Base-by-base conservation (phyloP, 2,888 invertebrate genomes). In the Dromius quadrimaculatus region DNA sequence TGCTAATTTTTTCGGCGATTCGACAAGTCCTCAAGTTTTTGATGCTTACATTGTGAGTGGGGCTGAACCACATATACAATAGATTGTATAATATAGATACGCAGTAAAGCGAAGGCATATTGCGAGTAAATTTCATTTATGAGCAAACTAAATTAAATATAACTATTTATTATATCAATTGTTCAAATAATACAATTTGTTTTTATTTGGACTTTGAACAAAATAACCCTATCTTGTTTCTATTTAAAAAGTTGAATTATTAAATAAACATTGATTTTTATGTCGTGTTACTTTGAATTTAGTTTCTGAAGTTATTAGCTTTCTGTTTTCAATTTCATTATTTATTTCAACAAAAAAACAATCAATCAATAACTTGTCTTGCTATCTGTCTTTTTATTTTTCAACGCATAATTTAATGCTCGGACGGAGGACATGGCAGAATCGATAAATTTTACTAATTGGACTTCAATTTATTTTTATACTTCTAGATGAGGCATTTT, bases 281-380 rank as follows among this genome's bases (percentile, higher is more conserved):
- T 50, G 22, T 23, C 11, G 23, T 50, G 2, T 11, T 28, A 17
- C 15, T 43, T 43, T 15, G 15, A 43, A 19, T 43, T n/a, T n/a
- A 54, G 28, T 54, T 32, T 28, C 50, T 15, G 28, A 54, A 54
- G 15, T 54, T 54, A 54, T 54, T 54, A 54, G 11, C 28, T 54
- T 54, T 54, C 28, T 54, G 19, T 54, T 28, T 17, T 9, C 9
- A 28, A 23, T 8, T 54, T 54, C 50, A 54, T 54, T 54, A 54
- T 28, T 54, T 54, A 54, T 54, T 54, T 28, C 8, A 15, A 54
- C 50, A 28, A 54, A 54, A 54, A 54, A 54, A 54, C 15, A 15
- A 28, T 54, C 28, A 54, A 54, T 54, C 50, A 54, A 54, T 54
- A 54, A 28, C 43, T 43, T 43, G 19, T 43, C 50, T 22, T 54